These are phyloP conservation scores for Megaceryle torquata DNA, from an alignment of 2,113 vertebrate genomes.

Conservation along the genomic window DNA sequence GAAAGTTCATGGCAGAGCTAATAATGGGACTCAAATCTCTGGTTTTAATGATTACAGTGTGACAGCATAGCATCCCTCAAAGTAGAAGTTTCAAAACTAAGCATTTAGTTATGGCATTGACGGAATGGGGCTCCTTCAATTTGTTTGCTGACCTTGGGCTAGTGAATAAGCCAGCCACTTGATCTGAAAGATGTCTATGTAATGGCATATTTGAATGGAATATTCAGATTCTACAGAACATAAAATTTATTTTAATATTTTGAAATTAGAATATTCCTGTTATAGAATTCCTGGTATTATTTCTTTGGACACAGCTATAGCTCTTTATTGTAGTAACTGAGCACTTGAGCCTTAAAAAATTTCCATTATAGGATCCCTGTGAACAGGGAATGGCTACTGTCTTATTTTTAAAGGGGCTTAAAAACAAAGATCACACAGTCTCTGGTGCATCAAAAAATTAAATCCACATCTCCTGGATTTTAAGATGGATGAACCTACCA, in stretches of 20 bases:
- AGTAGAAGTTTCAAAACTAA: neutral
- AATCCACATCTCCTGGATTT: neutral
- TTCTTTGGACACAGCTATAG: neutral
- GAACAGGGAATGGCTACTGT: neutral
- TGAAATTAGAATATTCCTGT: neutral
- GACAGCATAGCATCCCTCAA: neutral
- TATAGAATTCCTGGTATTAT: neutral
- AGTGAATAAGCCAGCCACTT: neutral
- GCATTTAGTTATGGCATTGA: neutral
- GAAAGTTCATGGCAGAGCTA: neutral
- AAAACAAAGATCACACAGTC: neutral
- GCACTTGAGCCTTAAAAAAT: neutral
- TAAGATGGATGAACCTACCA: neutral
- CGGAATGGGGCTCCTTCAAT: neutral
- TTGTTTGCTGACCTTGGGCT: neutral
- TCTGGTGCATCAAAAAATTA: neutral
- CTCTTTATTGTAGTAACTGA: neutral
- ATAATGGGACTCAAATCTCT: neutral
- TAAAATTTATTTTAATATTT: neutral
- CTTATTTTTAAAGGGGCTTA: neutral
- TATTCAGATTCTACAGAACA: neutral
- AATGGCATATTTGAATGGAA: neutral
- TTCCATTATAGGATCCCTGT: neutral
- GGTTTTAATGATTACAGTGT: neutral
- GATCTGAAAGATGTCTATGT: neutral